Base-by-base conservation (phyloP, 2,113 vertebrate species). In the Asarcornis scutulata region DNA sequence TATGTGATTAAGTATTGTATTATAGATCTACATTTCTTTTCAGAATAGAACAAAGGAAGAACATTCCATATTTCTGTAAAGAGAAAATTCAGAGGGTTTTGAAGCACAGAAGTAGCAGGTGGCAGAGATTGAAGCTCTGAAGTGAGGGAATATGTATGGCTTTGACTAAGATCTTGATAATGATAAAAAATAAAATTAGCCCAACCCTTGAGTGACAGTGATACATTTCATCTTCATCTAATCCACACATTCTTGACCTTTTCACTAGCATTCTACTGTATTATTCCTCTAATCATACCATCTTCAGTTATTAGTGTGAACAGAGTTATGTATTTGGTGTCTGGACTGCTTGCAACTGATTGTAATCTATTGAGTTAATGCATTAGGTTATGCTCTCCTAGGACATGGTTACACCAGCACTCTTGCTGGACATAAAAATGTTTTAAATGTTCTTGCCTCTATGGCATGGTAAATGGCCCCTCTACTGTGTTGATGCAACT, bases 161-260 rank as follows among this genome's bases (percentile, higher is more conserved):
- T 55, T 36, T 80, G 68, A 94, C 76, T 92, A 84, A 59, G 27
- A 74, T 86, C 32, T 90, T 74, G 78, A 90, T 50, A 87, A 82
- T n/a, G 53, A 87, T 23, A 72, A 84, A 95, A 84, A 89, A 86
- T 46, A 88, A 92, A 93, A 86, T 86, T 68, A 93, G 4, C 38
- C 69, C 9, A 89, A 90, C 32, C 53, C 88, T 89, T 84, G 31
- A 84, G 67, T 71, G 32, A 92, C 18, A 83, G 32, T 34, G n/a
- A 69, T 77, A 76, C 0, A 0, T 84, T 93, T 95, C 48, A 81
- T 36, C 48, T 92, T 29, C 17, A 66, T 82, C 94, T 97, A 75
- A 80, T 95, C 38, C 31, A 59, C 56, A 62, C 23, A 64, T 60
- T n/a, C 29, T 79, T 83, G 46, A 71, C 56, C 74, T 88, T 94